Evolutionary conservation across 2,888 invertebrate species (phyloP).

Genomic region (Sthenelais limicola): DNA sequence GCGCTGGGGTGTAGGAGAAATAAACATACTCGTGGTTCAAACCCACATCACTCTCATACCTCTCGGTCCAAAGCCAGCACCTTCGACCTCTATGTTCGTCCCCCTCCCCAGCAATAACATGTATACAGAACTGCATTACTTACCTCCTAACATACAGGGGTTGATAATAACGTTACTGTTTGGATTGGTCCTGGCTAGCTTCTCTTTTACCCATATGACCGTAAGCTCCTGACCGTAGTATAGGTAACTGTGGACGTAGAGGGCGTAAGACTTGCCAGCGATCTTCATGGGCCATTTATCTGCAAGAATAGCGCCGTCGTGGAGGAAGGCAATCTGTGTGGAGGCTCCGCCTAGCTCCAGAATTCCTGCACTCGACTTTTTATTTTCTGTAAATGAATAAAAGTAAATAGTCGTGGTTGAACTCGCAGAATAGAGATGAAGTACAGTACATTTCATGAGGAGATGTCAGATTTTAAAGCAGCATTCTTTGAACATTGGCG

Average conservation of each 20-base stretch:
- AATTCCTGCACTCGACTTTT: slow-evolving; percentile 71
- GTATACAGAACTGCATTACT: no score
- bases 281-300: slow-evolving; percentile 66
- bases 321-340: slow-evolving; percentile 74
- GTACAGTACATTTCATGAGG: no score
- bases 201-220: slow-evolving; percentile 54
- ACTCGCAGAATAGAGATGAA: no score
- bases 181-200: slow-evolving; percentile 47
- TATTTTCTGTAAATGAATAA: not conserved
- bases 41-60: no score
- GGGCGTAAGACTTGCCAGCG: slow-evolving; percentile 60
- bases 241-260: slow-evolving; percentile 70
- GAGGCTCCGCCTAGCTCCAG: slow-evolving; percentile 76
- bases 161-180: slow-evolving; percentile 50
- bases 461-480: no score
- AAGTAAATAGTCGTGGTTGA: no score
- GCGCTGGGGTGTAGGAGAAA: no score
- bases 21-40: no score
- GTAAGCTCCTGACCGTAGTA: slow-evolving; percentile 65
- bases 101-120: no score
- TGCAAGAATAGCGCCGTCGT: slow-evolving; percentile 62
- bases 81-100: no score
- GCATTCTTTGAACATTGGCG: no score
- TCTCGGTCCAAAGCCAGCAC: no score
- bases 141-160: slow-evolving; percentile 65